Evolutionary conservation across 1,140 invertebrate genomes (phyloP), one percentile per base, ranked within the genome.

Genomic region (Drosophila pseudoobscura): DNA sequence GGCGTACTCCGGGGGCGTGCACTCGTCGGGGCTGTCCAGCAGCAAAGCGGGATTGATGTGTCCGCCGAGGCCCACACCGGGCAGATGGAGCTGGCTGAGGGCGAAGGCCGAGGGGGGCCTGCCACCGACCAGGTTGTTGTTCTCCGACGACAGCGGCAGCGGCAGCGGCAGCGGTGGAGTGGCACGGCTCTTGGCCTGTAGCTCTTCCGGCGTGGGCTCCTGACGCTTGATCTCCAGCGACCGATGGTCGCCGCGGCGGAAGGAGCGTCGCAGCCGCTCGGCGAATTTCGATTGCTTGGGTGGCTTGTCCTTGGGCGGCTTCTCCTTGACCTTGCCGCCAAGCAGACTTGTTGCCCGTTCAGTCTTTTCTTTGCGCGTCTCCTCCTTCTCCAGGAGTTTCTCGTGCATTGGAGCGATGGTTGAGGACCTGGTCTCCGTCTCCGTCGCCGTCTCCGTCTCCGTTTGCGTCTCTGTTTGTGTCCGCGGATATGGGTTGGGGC

Each of bases 1-100:
- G 22, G 79, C 83, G 73, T 80, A 91, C 49, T 91, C 90, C 9
- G 90, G 90, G n/a, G 90, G 90, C 15, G 89, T 91, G 47, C 71
- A 75, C 68, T 85, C 90, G 73, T 91, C 90, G n/a, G 90, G 90
- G 8, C 90, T 91, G 53, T 91, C 90, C 26, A 91, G 51, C 6
- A 91, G 60, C 43, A 91, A 52, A 1, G 89, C 87, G 31, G 89
- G 78, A 63, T 91, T 91, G 13, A 91, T 91, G 39, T 91, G 87
- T 1, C 89, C 89, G 7, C 83, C 74, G 6, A 85, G 45, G 6
- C 74, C 72, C 3, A 89, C 15, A 1, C 89, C 79, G 6, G 85
- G 89, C 39, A 91, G 29, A 47, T 85, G 68, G 11, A 90, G 22
- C 35, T 90, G 83, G 13, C 63, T 77, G 3, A 84, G 45, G 17